Evolutionary conservation across 2,888 invertebrate species (phyloP).

Genomic region (Watsonalla cultraria): DNA sequence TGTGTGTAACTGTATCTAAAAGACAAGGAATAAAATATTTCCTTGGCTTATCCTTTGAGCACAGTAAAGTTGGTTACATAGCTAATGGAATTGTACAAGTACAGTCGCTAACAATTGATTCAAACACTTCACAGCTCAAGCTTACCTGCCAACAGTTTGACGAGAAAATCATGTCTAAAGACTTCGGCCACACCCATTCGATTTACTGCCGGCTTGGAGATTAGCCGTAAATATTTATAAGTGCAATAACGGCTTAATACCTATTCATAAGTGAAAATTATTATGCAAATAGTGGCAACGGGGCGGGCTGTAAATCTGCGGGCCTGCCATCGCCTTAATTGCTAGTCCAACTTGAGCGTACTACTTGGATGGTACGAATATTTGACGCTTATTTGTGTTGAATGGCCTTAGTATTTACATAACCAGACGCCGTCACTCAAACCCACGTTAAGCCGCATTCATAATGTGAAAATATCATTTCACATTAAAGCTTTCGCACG

Average conservation of each 20-base stretch:
- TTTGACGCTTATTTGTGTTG: constrained; percentile 38
- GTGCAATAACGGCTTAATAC: constrained; percentile 71
- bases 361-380: constrained; percentile 17
- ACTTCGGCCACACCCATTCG: constrained; percentile 46
- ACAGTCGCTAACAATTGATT: constrained; percentile 36
- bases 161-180: constrained; percentile 56
- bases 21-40: too few species aligned
- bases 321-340: constrained; percentile 57
- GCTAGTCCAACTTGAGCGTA: constrained; percentile 22
- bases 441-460: constrained; percentile 4
- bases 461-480: constrained; percentile 10
- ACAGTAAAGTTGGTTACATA: too few species aligned
- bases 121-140: constrained; percentile 36
- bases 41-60: too few species aligned
- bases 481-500: constrained; percentile 33
- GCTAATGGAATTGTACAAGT: not conserved
- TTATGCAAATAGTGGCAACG: constrained; percentile 73
- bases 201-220: constrained; percentile 26
- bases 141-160: constrained; percentile 53
- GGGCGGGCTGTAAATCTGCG: constrained; percentile 59
- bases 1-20: too few species aligned
- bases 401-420: constrained; percentile 30
- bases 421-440: constrained; percentile 26
- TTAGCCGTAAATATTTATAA: constrained; percentile 74
- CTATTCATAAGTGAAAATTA: constrained; percentile 79